These are phyloP conservation scores for Mola mola DNA, from an alignment of 2,113 vertebrate species.

Conservation along the genomic window DNA sequence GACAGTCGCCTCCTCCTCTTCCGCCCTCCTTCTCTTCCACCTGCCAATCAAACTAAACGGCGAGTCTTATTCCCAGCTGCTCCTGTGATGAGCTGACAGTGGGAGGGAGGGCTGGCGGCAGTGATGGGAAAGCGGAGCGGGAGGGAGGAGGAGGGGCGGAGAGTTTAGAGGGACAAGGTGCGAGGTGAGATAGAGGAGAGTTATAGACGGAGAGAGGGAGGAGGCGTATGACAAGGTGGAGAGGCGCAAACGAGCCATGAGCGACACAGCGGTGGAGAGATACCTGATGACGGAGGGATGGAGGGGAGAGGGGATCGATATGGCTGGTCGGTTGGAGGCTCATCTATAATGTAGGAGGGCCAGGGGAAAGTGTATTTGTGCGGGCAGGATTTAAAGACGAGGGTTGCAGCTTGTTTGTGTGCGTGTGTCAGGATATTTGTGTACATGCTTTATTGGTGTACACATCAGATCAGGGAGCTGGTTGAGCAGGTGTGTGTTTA, in stretches of 20 bases:
- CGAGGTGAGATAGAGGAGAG: conserved; percentile 55
- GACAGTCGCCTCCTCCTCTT: conserved; percentile 59
- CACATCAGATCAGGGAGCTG: conserved; percentile 38
- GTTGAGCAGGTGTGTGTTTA: conserved; percentile 39
- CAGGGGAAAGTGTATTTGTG: conserved; percentile 54
- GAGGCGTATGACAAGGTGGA: conserved; percentile 35
- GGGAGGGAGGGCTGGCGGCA: background rate
- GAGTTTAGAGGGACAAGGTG: conserved; percentile 43
- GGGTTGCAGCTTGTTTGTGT: conserved; percentile 34
- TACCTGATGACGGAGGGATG: conserved; percentile 36
- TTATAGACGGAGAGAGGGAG: conserved; percentile 30
- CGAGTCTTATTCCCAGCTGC: conserved; percentile 25
- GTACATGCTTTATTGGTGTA: conserved; percentile 29
- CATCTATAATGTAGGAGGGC: conserved; percentile 78
- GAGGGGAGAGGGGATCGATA: conserved; percentile 58
- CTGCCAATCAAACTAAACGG: conserved; percentile 65
- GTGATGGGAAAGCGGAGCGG: background rate
- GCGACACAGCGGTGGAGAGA: conserved; percentile 51
- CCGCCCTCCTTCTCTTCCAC: conserved; percentile 32
- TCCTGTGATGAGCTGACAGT: conserved; percentile 51
- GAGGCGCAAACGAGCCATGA: conserved; percentile 34
- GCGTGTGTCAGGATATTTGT: conserved; percentile 18
- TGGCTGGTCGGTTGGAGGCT: conserved; percentile 61
- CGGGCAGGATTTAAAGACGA: conserved; percentile 44
- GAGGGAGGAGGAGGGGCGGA: background rate